Base-by-base conservation (phyloP, 2,888 invertebrate genomes). In the Monoplex corrugatus region DNA sequence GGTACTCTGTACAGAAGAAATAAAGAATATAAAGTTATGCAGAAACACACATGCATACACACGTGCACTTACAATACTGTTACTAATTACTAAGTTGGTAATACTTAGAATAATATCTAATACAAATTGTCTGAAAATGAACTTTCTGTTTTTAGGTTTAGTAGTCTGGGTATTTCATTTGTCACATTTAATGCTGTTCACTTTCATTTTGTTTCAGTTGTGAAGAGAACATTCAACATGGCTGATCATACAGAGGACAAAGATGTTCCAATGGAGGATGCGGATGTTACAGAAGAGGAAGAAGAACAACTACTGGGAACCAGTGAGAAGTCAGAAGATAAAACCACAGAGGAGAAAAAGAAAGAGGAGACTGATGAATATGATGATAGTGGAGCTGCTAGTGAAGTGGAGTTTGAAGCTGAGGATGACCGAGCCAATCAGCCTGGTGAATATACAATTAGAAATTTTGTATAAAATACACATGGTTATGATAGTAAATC, bases 251-350 rank as follows among this genome's bases (percentile, higher is more conserved):
- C 50, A 50, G 68, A 88, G 28, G 88, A 88, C 28, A 88, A 88
- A 23, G 88, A 88, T 68, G 83, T 88, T 80, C 68, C 88, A 16
- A 82, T 88, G 83, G 88, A 88, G 35, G 82, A 82, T 44, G 78
- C 13, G 68, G 68, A 68, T 23, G 35, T 50, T 32, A 32, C 45
- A 38, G 88, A 85, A 23, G 87, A 43, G 45, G 89, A 86, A 44
- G 83, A 86, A 19, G 87, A 88, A 43, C 57, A 88, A 19, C 32
- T 83, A 38, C 19, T 83, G n/a, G 87, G 87, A 35, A 50, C 83
- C 78, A 44, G 78, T 68, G 89, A 89, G 35, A 83, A 75, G 80
- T 78, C 78, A 8, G 78, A 40, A 40, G 43, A 80, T 19, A 80
- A 80, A 23, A 80, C 23, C 23, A 40, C 40, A 43, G 85, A 57